These are phyloP conservation scores for Drosophila takahashii DNA, from an alignment of 1,140 invertebrate genomes.

Conservation along the genomic window DNA sequence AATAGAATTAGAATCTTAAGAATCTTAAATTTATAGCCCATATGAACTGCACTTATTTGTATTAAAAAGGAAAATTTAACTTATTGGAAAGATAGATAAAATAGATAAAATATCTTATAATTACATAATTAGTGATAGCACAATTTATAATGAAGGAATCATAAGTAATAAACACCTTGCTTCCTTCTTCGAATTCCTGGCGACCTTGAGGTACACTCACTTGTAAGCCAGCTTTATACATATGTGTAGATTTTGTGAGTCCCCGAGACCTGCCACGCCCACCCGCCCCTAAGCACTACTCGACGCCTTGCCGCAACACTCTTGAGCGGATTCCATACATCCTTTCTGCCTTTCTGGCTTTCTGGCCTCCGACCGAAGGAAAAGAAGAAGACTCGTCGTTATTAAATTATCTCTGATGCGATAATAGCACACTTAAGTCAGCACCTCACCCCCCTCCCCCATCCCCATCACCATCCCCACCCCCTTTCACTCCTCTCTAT, in stretches of 20 bases:
- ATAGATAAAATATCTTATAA: too few relatives aligned
- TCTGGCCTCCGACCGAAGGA: slow-evolving; percentile 61
- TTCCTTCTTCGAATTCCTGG: slow-evolving; percentile 13
- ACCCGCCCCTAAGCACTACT: slow-evolving; percentile 54
- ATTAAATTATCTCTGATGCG: slow-evolving; percentile 82
- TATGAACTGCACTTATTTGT: too few relatives aligned
- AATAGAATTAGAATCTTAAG: too few relatives aligned
- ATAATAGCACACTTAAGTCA: slow-evolving; percentile 77
- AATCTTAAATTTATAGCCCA: too few relatives aligned
- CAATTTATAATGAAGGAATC: background rate
- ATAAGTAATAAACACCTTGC: background rate
- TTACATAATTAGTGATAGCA: too few relatives aligned
- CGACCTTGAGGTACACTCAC: slow-evolving; percentile 38
- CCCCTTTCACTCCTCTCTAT: slow-evolving; percentile 1
- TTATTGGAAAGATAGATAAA: too few relatives aligned
- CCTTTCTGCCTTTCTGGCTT: slow-evolving; percentile 73
- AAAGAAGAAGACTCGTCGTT: slow-evolving; percentile 60
- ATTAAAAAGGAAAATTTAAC: too few relatives aligned
- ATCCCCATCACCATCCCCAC: background rate
- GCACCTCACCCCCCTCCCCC: slow-evolving; percentile 7
- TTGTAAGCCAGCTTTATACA: background rate
- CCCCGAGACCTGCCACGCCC: slow-evolving; percentile 22
- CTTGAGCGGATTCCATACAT: slow-evolving; percentile 64
- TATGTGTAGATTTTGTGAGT: background rate
- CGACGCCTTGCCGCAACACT: slow-evolving; percentile 72